phyloP scores from a whole-genome alignment of 2,888 invertebrate species.

The Glyphotaelius pellucidus region DNA sequence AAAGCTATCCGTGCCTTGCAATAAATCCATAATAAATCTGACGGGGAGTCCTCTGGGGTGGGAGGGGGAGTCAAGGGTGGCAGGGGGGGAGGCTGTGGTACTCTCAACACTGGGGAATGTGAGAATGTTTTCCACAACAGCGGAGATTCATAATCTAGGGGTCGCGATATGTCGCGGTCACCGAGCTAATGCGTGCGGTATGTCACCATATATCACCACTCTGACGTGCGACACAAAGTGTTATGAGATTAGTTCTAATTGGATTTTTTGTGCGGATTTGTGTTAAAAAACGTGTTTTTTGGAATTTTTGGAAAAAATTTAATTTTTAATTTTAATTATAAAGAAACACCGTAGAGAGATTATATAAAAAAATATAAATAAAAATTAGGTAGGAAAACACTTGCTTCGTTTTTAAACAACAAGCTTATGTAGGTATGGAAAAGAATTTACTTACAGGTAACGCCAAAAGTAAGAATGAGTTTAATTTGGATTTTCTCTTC shows the following conservation, averaged over 20 bases:
- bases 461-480: too few relatives aligned
- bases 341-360: too few relatives aligned
- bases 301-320: not conserved
- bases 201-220: not conserved
- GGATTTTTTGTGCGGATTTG: not conserved
- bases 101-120: constrained; percentile 3
- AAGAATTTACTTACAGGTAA: too few relatives aligned
- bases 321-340: too few relatives aligned
- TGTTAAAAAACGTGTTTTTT: not conserved
- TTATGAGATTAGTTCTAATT: not conserved
- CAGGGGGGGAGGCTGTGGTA: constrained; percentile 16
- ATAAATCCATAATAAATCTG: constrained; percentile 63
- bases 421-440: too few relatives aligned
- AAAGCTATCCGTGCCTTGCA: constrained; percentile 58
- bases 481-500: too few relatives aligned
- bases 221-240: not conserved
- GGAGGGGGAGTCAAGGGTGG: not conserved
- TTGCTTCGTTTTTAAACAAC: too few relatives aligned
- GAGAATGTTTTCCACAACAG: constrained; percentile 19
- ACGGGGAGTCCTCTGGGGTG: not conserved
- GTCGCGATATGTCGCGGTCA: constrained; percentile 2
- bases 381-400: too few relatives aligned
- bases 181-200: not conserved
- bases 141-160: constrained; percentile 31
- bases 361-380: too few relatives aligned